Evolutionary conservation across 2,797 vertebrate species (phyloP), one percentile per base, ranked within the genome.

Genomic region (Philypnodon macrostomus): DNA sequence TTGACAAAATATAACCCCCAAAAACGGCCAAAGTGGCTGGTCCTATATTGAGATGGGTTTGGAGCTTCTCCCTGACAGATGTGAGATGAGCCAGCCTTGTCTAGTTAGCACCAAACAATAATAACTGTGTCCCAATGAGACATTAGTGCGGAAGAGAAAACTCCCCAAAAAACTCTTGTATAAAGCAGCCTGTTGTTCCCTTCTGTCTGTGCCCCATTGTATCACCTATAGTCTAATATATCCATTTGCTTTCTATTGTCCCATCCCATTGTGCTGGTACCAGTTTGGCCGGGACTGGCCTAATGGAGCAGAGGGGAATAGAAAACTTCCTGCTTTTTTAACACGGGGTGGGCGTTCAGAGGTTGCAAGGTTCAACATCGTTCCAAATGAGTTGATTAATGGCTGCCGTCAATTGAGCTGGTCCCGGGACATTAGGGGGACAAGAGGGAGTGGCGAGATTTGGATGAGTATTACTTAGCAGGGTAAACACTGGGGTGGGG

Each of bases 341-440:
- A 54, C 72, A 68, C 2, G 61, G 10, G 49, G 56, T 81, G 80
- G 87, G 79, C 67, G 81, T 79, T 50, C 45, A 44, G 26, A 62
- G 70, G 84, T 84, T 74, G 69, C 74, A 71, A 78, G 78, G 85
- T 85, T 87, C 80, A 83, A 65, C 72, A 23, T 63, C 34, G 46
- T 70, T 57, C 45, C 70, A 64, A 89, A 88, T 56, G 45, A 66
- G 51, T 79, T 91, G 89, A 90, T 90, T 90, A 85, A 91, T 86
- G 86, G 71, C 51, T 12, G 73, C 78, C 70, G 73, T 79, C 76
- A 38, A 76, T n/a, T 52, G 35, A 58, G 48, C 39, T 67, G 79
- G 85, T 69, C 76, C 10, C 7, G 3, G 21, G 55, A 65, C 63
- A 90, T 85, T 90, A 86, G 85, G 70, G 74, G 51, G 53, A 64